A percentile compares a stretch with the other conserved stretches of the same genome.
These are phyloP conservation scores for Anorthoa munda DNA, from an alignment of 2,888 invertebrate species.

Conservation along the genomic window DNA sequence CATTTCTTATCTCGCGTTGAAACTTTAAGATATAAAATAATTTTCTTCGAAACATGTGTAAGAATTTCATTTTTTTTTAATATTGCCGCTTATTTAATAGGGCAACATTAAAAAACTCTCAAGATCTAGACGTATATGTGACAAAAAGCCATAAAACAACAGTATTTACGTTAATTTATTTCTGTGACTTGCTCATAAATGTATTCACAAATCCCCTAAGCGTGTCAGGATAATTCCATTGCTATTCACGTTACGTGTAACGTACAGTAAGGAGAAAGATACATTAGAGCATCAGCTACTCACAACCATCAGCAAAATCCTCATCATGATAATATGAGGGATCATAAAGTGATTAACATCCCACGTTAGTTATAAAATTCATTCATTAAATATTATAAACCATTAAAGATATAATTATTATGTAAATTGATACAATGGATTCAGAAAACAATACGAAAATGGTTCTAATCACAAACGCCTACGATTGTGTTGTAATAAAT, in stretches of 20 bases:
- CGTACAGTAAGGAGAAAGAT: neutral
- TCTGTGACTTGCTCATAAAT: neutral
- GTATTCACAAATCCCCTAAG: conserved; percentile 9
- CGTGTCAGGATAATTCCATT: neutral
- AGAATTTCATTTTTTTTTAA: neutral
- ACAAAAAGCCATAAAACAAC: neutral
- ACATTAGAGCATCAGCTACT: neutral
- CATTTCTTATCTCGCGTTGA: neutral
- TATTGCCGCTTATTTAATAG: neutral
- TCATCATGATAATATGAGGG: too few relatives aligned
- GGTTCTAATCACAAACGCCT: too few relatives aligned
- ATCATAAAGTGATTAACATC: too few relatives aligned
- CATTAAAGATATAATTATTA: too few relatives aligned
- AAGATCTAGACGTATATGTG: too few relatives aligned
- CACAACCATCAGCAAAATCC: too few relatives aligned
- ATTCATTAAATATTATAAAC: too few relatives aligned
- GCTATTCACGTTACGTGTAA: conserved; percentile 8
- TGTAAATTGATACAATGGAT: too few relatives aligned
- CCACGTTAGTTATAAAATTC: too few relatives aligned
- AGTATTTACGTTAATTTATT: neutral
- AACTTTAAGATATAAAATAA: neutral
- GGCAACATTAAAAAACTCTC: too few relatives aligned
- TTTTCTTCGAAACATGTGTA: neutral
- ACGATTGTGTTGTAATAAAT: too few relatives aligned
- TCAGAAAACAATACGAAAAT: too few relatives aligned